Percentiles rank a stretch among this genome's conserved stretches.
Evolutionary conservation across 2,797 vertebrate species (phyloP).

Genomic region (Spatula versicolor): DNA sequence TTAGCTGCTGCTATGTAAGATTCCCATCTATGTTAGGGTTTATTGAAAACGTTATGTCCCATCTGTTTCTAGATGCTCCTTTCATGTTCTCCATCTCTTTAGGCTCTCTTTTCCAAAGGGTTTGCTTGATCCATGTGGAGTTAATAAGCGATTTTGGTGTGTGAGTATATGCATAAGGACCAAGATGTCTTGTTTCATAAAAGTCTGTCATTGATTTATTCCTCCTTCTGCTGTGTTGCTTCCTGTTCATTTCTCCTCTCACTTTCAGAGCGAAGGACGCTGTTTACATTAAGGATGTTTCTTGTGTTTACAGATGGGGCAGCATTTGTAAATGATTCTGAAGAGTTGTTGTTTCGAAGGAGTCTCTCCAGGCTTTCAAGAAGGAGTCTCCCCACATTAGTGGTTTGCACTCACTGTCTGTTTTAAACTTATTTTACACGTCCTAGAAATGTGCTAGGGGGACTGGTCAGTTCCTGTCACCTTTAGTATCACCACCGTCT

Average conservation of each 20-base stretch:
- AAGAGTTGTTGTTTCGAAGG: conserved; percentile 22
- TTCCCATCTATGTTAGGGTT: conserved; percentile 12
- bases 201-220: conserved; percentile 50
- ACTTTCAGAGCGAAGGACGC: neutral
- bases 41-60: conserved; percentile 58
- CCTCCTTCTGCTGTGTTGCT: conserved; percentile 54
- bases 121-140: neutral
- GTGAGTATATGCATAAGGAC: neutral
- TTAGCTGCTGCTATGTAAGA: conserved; percentile 24
- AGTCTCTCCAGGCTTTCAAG: conserved; percentile 14
- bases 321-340: conserved; percentile 54
- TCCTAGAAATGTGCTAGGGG: neutral
- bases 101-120: conserved; percentile 30
- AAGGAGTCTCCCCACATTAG: neutral
- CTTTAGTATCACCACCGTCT: neutral
- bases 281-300: conserved; percentile 67
- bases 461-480: neutral
- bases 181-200: conserved; percentile 63
- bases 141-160: conserved; percentile 3
- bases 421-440: neutral
- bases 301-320: conserved; percentile 69
- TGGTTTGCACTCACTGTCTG: neutral
- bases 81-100: conserved; percentile 54
- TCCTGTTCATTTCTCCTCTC: conserved; percentile 59
- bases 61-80: conserved; percentile 69